phyloP scores from a whole-genome alignment of 2,888 invertebrate species.

The Stenotaenia linearis region DNA sequence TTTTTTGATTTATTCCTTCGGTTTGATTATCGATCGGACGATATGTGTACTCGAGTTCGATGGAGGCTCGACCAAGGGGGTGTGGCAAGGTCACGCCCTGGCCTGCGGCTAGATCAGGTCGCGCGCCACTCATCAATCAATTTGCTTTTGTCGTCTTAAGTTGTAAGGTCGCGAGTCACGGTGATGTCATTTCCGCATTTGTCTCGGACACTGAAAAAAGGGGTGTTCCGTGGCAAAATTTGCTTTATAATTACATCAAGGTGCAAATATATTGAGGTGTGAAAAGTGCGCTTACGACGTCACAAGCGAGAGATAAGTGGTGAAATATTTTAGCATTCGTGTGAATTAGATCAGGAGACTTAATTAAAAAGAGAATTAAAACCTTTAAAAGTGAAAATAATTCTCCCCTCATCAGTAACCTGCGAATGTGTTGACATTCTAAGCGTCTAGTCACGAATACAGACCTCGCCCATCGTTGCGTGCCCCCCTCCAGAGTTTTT shows the following conservation, averaged over 20 bases:
- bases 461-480: neutral
- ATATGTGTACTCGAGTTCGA: neutral
- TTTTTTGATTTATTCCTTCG: too few relatives aligned
- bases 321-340: neutral
- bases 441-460: neutral
- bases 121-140: slow-evolving; percentile 5
- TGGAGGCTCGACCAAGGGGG: neutral
- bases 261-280: neutral
- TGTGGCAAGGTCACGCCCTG: neutral
- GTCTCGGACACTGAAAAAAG: neutral
- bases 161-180: neutral
- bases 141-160: neutral
- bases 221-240: neutral
- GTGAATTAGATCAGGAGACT: slow-evolving; percentile 3
- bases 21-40: neutral
- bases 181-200: neutral
- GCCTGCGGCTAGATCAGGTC: neutral
- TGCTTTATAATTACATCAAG: neutral
- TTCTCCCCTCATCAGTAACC: neutral
- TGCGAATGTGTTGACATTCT: neutral
- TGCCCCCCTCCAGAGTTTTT: neutral
- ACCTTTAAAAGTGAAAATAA: neutral
- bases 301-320: neutral
- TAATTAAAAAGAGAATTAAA: neutral
- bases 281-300: neutral